Evolutionary conservation across 92 coral and sea anemone species (phyloP).

Genomic region (Metridium senile): DNA sequence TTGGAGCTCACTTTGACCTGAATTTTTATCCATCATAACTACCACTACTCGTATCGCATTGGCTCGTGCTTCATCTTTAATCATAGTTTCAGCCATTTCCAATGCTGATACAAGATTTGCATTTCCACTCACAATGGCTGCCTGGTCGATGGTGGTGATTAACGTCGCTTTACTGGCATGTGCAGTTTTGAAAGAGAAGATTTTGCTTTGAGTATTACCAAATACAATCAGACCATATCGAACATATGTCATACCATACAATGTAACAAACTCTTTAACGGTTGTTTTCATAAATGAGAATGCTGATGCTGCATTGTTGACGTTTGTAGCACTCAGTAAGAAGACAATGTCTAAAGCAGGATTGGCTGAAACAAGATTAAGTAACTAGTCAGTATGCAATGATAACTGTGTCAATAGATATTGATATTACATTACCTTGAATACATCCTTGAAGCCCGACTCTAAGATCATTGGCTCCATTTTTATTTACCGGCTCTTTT

Average conservation of each 20-base stretch:
- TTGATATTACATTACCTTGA: constrained; percentile 5
- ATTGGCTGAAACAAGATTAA: constrained; percentile 20
- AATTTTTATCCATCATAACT: constrained; percentile 29
- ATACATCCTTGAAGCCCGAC: constrained; percentile 25
- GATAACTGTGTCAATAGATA: neutral
- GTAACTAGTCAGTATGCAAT: too few species aligned
- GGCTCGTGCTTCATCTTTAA: constrained; percentile 4
- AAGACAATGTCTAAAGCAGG: constrained; percentile 26
- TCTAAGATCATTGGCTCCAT: neutral
- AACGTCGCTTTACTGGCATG: constrained; percentile 9
- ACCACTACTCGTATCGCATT: constrained; percentile 19
- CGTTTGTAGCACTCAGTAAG: constrained; percentile 19
- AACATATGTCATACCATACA: constrained; percentile 24
- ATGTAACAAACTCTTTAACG: constrained; percentile 11
- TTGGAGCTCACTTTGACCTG: neutral
- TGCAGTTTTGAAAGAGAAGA: neutral
- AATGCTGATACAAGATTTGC: constrained; percentile 11
- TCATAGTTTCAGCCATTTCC: constrained; percentile 5
- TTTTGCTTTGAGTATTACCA: constrained; percentile 8
- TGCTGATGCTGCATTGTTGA: constrained; percentile 5
- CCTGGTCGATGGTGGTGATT: neutral
- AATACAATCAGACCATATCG: constrained; percentile 24
- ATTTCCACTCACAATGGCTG: constrained; percentile 1
- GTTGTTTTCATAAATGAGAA: constrained; percentile 33
- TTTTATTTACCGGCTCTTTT: constrained; percentile 5